Evolutionary conservation across 2,888 invertebrate species (phyloP).

Genomic region (Parasteatoda lunata): DNA sequence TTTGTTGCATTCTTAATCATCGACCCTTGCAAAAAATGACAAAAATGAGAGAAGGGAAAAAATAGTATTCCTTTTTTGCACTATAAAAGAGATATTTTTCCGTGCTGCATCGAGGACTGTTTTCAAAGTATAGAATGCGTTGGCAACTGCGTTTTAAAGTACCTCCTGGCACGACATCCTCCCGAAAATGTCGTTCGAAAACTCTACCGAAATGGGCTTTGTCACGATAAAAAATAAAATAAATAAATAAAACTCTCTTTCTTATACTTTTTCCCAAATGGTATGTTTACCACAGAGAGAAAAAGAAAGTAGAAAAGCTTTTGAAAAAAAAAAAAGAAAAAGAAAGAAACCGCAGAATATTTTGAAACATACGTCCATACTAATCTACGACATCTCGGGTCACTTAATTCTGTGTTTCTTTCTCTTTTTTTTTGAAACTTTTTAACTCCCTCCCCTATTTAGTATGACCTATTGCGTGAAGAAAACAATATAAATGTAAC

Average conservation of each 20-base stretch:
- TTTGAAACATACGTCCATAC: neutral
- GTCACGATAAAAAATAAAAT: conserved; percentile 7
- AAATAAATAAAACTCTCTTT: neutral
- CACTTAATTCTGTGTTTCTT: neutral
- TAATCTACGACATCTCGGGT: conserved; percentile 2
- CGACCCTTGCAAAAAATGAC: conserved; percentile 15
- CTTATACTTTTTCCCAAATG: conserved; percentile 8
- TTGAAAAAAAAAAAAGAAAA: neutral
- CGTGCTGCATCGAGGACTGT: neutral
- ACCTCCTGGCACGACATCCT: conserved; percentile 32
- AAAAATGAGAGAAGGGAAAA: neutral
- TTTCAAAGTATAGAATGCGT: conserved; percentile 3
- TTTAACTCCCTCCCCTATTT: neutral
- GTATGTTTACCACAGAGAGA: conserved; percentile 6
- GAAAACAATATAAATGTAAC: conserved; percentile 6
- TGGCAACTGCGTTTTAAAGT: conserved; percentile 19
- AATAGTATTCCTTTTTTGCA: neutral
- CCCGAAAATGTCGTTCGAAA: neutral
- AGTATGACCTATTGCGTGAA: conserved; percentile 19
- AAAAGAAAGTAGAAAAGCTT: neutral
- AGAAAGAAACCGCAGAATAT: neutral
- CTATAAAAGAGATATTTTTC: neutral
- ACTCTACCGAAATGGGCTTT: conserved; percentile 20
- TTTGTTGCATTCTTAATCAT: conserved; percentile 45
- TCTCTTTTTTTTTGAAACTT: neutral